Conservation (phyloP, 2,888 invertebrate genomes). For the Junonia oenone region DNA sequence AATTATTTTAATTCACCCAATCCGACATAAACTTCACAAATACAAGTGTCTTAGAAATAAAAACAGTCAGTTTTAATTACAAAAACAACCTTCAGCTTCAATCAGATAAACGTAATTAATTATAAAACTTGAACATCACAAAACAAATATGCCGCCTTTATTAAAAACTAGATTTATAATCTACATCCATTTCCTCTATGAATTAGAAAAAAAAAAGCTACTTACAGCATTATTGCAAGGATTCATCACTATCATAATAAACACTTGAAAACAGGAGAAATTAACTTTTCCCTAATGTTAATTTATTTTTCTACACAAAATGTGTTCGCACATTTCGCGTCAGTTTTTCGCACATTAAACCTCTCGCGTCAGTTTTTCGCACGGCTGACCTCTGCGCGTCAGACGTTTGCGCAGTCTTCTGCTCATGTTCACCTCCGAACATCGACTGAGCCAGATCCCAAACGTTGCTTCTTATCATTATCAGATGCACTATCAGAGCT, state of each 20-base stretch:
- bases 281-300: neutral
- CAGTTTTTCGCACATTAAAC: neutral
- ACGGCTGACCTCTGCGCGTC: neutral
- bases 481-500: slow-evolving; percentile 17
- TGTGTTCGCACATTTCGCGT: neutral
- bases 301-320: neutral
- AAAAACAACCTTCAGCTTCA: neutral
- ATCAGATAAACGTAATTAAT: slow-evolving; percentile 1
- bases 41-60: neutral
- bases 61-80: neutral
- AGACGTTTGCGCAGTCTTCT: neutral
- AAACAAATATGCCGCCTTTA: neutral
- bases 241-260: neutral
- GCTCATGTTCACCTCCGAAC: neutral
- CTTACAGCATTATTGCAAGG: neutral
- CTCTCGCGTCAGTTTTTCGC: neutral
- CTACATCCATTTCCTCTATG: neutral
- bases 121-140: neutral
- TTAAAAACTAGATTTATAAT: neutral
- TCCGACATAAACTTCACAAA: neutral
- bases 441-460: neutral
- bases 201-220: neutral
- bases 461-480: neutral
- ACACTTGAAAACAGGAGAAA: neutral
- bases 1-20: neutral